Conservation (phyloP, 2,888 invertebrate genomes). For the Andrena chrysosceles region DNA sequence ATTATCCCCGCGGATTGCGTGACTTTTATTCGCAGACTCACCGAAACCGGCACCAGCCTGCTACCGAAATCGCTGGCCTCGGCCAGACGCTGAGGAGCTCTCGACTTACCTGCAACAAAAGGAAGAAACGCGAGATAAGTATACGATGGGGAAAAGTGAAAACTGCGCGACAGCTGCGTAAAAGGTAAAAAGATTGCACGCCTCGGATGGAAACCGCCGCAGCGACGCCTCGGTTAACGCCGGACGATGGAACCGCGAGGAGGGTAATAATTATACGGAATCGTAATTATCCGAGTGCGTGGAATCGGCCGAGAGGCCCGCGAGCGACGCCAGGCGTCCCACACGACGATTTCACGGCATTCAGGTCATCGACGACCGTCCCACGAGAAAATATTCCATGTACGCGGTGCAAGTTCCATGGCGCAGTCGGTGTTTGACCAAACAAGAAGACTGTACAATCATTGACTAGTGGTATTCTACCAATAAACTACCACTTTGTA, state of each 20-base stretch:
- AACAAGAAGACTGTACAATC: conserved; percentile 3
- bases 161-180: conserved; percentile 8
- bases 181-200: conserved; percentile 27
- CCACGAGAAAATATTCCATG: conserved; percentile 69
- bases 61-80: neutral
- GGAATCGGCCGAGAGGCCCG: conserved; percentile 57
- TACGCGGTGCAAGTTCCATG: conserved; percentile 21
- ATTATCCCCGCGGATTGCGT: neutral
- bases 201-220: conserved; percentile 6
- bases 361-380: conserved; percentile 75
- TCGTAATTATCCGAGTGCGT: conserved; percentile 62
- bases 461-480: no score
- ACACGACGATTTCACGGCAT: conserved; percentile 73
- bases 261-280: conserved; percentile 55
- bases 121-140: conserved; percentile 6
- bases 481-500: no score
- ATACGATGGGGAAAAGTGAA: conserved; percentile 27
- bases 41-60: neutral
- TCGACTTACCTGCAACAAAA: conserved; percentile 56
- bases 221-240: conserved; percentile 16
- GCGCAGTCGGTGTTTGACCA: conserved; percentile 1
- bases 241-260: conserved; percentile 6
- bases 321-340: conserved; percentile 53
- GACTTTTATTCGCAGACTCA: conserved; percentile 3
- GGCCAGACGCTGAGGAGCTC: neutral